Evolutionary conservation across 2,113 vertebrate genomes (phyloP), one percentile per base, ranked within the genome.

Genomic region (Oryzias melastigma): DNA sequence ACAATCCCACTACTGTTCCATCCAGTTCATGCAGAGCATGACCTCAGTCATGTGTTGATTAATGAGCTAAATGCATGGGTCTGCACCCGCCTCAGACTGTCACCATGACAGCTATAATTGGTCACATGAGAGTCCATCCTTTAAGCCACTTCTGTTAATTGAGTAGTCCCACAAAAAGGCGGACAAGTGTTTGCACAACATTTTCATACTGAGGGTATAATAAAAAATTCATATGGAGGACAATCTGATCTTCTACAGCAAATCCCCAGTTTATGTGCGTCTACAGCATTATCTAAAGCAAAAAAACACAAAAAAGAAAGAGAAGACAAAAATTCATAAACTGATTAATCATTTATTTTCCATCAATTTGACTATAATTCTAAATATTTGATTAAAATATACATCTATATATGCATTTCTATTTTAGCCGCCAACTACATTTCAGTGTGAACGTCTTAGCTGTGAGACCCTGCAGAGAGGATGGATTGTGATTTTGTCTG

Each of bases 401-500:
- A 27, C 4, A 27, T 27, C 25, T 27, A 27, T 27, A 27, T 12
- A 35, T 12, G 35, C 35, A 35, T 51, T 56, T 69, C 10, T 40
- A 27, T 78, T 67, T 68, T 43, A 62, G 48, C 58, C 53, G 62
- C 60, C 68, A 68, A 72, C 35, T 43, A 60, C 25, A 62, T 80
- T 78, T 78, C 74, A 70, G 46, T 63, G 65, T 69, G 68, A 78
- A 67, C 54, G 63, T 85, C 77, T 82, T 62, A 46, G 64, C 65
- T 62, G 71, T 73, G 82, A 73, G 80, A 76, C 67, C 83, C 77
- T 74, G 58, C 68, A 81, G 86, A 52, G 62, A 68, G 62, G 55
- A 57, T 84, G 85, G 85, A 87, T 52, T 45, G 71, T 72, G 71
- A 81, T 68, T 73, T 71, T 60, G 87, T 85, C 84, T 79, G 65